These are phyloP conservation scores for Cotesia glomerata DNA, from an alignment of 1,140 invertebrate genomes.

Conservation along the genomic window DNA sequence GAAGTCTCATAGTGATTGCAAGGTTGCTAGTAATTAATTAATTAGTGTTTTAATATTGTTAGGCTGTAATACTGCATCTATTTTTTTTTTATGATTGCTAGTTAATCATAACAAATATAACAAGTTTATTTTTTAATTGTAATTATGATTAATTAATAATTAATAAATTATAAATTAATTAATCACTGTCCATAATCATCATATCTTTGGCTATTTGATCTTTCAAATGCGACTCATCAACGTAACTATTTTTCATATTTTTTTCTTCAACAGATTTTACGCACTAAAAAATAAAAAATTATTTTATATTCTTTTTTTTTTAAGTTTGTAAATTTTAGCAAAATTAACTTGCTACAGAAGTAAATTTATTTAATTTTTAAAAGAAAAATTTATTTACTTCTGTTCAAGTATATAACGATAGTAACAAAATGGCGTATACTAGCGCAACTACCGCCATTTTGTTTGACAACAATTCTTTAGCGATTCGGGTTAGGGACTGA, in stretches of 20 bases:
- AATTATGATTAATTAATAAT: neutral
- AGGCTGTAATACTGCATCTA: constrained; percentile 13
- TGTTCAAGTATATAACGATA: no score
- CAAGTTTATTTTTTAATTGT: constrained; percentile 7
- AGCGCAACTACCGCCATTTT: no score
- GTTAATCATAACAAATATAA: neutral
- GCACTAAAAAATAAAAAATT: constrained; percentile 47
- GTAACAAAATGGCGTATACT: no score
- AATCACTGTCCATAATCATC: constrained; percentile 57
- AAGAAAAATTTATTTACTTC: neutral
- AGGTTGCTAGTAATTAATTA: no score
- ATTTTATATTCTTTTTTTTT: neutral
- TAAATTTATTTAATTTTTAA: neutral
- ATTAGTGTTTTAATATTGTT: neutral
- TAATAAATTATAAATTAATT: constrained; percentile 31
- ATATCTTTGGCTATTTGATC: constrained; percentile 49
- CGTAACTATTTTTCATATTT: constrained; percentile 57
- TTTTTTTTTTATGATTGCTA: neutral
- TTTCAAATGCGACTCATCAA: constrained; percentile 58
- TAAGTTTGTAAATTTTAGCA: neutral
- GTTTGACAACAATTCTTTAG: neutral
- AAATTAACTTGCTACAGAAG: neutral
- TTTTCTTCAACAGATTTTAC: constrained; percentile 60
- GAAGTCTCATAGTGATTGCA: no score
- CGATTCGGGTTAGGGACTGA: neutral